Conservation (phyloP, 2,888 invertebrate genomes). For the Nipponacmea schrenckii region DNA sequence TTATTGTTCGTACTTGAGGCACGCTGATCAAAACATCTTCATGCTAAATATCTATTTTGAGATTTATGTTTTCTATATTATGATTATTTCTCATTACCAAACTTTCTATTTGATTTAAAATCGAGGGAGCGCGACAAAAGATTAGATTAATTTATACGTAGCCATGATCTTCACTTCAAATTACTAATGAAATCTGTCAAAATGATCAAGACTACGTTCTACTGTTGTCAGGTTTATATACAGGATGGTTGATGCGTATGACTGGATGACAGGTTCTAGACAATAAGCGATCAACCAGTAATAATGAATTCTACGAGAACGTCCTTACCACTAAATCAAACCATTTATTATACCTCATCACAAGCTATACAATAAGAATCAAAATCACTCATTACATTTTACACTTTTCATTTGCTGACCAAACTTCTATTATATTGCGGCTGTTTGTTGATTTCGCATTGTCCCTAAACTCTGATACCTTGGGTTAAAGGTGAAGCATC, state of each 20-base stretch:
- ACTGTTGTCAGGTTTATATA: background rate
- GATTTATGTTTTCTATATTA: no score
- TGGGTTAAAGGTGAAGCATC: no score
- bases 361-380: background rate
- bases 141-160: no score
- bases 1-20: no score
- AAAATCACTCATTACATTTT: constrained; percentile 2
- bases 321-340: background rate
- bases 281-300: background rate
- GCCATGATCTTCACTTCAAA: no score
- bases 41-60: no score
- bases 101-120: no score
- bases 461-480: no score
- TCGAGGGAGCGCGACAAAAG: no score
- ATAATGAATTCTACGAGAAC: background rate
- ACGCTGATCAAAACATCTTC: no score
- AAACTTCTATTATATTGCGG: background rate
- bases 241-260: background rate
- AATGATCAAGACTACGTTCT: constrained; percentile 1
- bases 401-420: background rate
- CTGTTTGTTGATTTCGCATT: background rate
- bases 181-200: constrained; percentile 4
- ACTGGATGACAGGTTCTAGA: constrained; percentile 7
- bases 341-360: constrained; percentile 3
- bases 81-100: no score